phyloP scores from a whole-genome alignment of 2,797 vertebrate genomes.

The Gallirallus australis region DNA sequence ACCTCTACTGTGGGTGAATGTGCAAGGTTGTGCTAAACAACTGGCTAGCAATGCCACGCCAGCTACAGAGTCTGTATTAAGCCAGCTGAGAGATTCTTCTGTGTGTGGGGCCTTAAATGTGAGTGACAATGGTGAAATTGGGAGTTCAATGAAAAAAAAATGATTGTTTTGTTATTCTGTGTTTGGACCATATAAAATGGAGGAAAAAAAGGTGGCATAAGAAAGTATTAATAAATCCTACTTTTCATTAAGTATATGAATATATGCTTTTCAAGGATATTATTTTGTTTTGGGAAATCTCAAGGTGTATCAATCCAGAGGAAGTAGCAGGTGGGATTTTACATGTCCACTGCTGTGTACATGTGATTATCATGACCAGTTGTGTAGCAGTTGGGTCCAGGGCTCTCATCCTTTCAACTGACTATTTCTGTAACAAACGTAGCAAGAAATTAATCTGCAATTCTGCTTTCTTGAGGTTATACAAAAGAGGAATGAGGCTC shows the following conservation, averaged over 20 bases:
- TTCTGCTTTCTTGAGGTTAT: not conserved
- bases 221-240: not conserved
- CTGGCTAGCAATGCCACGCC: not conserved
- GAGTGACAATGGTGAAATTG: not conserved
- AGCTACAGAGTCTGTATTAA: not conserved
- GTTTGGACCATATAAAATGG: not conserved
- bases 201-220: not conserved
- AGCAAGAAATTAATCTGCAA: not conserved
- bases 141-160: not conserved
- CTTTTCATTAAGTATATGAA: not conserved
- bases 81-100: not conserved
- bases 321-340: not conserved
- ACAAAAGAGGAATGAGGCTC: not conserved
- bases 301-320: not conserved
- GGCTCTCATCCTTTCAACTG: not conserved
- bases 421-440: not conserved
- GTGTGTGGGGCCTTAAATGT: not conserved
- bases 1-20: not conserved
- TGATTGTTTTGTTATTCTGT: not conserved
- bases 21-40: not conserved
- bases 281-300: not conserved
- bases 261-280: not conserved
- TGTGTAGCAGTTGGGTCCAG: not conserved
- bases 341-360: not conserved
- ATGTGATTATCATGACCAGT: not conserved